Base-by-base conservation (phyloP, 2,888 invertebrate species). In the Nephrotoma flavescens region DNA sequence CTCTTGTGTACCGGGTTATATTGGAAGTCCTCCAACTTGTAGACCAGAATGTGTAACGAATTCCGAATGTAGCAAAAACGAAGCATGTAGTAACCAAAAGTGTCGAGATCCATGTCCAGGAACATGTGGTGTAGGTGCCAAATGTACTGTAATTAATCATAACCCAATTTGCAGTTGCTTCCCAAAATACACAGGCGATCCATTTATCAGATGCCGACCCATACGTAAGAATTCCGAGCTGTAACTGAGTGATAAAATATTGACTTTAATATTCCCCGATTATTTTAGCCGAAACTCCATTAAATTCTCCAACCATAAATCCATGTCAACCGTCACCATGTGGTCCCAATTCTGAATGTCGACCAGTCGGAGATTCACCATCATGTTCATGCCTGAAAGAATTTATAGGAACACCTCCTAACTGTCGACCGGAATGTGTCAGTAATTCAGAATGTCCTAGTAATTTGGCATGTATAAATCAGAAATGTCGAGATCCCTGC, bases 111-210 rank as follows among this genome's bases (percentile, higher is more conserved):
- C 97, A 52, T 97, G 97, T 88, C 93, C 94, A 45, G 94, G 94
- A 87, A 94, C 94, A 86, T 96, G 97, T 90, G 97, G 97, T 41
- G 92, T 95, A 42, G 92, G 92, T 88, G 96, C 96, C 2, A 92
- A 93, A 88, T 97, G 97, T 90, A 94, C 95, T 91, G 95, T 96
- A 42, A 94, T 96, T 86, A 96, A 95, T 90, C 96, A 97, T 89
- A 96, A 95, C 91, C 96, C 96, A 4, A 95, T 96, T 90, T 96
- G 96, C 90, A 94, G 94, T 86, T 96, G 96, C 89, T 94, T 94
- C 42, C 52, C 84, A 15, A 7, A 41, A 42, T 86, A 45, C 52
- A 93, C 93, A 11, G 96, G 96, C 71, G 94, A 96, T 93, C 95
- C 95, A 85, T 95, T 95, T 89, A 92, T 92, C 47, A 92, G 94